A percentile compares a stretch with the other conserved stretches of the same genome.
Evolutionary conservation across 2,797 vertebrate genomes (phyloP).

Genomic region (Bufotes viridis): DNA sequence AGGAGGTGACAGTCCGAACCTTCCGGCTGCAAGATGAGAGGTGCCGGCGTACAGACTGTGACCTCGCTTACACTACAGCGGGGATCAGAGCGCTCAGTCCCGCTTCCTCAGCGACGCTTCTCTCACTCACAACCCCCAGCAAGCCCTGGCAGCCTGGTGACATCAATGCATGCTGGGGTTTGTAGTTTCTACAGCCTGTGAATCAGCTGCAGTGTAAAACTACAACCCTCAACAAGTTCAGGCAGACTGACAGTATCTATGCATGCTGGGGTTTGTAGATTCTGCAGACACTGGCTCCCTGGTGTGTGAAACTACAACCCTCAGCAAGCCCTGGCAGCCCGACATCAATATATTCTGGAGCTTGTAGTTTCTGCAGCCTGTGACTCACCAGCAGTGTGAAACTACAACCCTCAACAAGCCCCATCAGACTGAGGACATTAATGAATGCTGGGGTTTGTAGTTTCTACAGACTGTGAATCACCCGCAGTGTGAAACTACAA

Average conservation of each 20-base stretch:
- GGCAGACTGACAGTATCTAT: neutral
- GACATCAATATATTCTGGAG: neutral
- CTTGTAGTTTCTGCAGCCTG: neutral
- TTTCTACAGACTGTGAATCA: neutral
- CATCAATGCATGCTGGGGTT: neutral
- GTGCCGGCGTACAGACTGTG: neutral
- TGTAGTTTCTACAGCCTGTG: neutral
- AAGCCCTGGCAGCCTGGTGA: neutral
- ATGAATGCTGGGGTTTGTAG: neutral
- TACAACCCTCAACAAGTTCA: neutral
- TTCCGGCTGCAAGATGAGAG: constrained; percentile 6
- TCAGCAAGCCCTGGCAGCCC: neutral
- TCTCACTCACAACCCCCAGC: neutral
- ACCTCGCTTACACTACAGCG: neutral
- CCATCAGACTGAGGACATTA: neutral
- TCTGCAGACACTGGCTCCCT: too few relatives aligned
- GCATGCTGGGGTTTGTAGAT: too few relatives aligned
- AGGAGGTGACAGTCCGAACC: neutral
- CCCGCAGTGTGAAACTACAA: neutral
- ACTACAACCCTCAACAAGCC: neutral
- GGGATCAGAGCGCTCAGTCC: neutral
- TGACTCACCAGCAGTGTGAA: neutral
- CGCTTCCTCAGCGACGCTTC: neutral
- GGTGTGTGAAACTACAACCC: neutral
- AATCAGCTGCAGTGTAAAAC: neutral